A percentile compares a stretch with the other conserved stretches of the same genome.
phyloP scores from a whole-genome alignment of 2,888 invertebrate genomes.

The Aphidius colemani region DNA sequence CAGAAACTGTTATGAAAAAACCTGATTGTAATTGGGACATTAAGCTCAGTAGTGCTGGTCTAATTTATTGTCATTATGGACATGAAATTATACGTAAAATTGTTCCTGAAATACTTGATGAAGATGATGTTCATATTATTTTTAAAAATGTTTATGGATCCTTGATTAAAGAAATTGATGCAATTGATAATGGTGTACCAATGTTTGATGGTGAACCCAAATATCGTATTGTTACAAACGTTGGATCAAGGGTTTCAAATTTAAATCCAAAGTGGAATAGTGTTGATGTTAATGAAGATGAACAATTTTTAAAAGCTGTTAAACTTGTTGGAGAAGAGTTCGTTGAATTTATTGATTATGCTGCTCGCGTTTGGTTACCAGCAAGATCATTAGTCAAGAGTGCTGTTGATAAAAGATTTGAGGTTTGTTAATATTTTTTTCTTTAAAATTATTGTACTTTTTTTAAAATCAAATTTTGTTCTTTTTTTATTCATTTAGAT shows the following conservation, averaged over 20 bases:
- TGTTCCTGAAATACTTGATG: constrained; percentile 60
- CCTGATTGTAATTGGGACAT: constrained; percentile 55
- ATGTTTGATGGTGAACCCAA: constrained; percentile 73
- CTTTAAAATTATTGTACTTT: not conserved
- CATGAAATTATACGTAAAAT: constrained; percentile 73
- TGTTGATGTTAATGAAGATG: constrained; percentile 63
- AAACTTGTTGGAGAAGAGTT: constrained; percentile 81
- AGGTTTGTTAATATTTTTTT: constrained; percentile 56
- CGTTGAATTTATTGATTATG: constrained; percentile 64
- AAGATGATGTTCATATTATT: constrained; percentile 64
- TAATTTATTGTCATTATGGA: constrained; percentile 90
- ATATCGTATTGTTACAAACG: constrained; percentile 71
- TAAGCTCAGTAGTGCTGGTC: constrained; percentile 93
- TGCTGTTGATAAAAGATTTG: constrained; percentile 72
- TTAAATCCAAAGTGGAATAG: constrained; percentile 87
- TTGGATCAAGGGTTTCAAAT: constrained; percentile 75
- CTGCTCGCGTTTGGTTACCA: constrained; percentile 81
- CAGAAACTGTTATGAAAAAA: constrained; percentile 50
- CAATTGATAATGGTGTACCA: constrained; percentile 94
- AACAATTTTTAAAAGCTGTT: constrained; percentile 79
- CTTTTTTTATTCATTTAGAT: constrained; percentile 37
- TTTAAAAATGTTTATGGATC: constrained; percentile 80
- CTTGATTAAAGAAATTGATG: constrained; percentile 93
- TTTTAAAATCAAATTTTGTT: not conserved
- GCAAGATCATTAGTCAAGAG: constrained; percentile 76